These are phyloP conservation scores for Paragorgia papillata DNA, from an alignment of 92 coral and sea anemone species.

Conservation along the genomic window DNA sequence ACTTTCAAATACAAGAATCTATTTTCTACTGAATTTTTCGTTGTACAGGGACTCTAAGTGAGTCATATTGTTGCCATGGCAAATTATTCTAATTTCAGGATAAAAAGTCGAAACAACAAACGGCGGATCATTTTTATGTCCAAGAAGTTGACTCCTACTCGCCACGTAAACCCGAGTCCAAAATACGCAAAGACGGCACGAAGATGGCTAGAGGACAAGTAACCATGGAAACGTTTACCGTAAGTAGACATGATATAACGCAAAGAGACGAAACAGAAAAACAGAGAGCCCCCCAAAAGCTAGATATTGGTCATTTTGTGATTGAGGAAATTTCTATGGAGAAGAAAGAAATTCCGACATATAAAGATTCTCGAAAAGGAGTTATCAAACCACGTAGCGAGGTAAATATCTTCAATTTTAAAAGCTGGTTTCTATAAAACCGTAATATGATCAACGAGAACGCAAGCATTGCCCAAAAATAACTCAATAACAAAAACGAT, in stretches of 20 bases:
- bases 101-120: too few relatives aligned
- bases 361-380: neutral
- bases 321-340: neutral
- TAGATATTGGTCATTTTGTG: constrained; percentile 25
- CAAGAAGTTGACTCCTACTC: neutral
- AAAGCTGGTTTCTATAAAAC: too few relatives aligned
- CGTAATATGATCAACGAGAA: too few relatives aligned
- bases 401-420: too few relatives aligned
- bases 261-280: neutral
- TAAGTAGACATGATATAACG: neutral
- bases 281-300: neutral
- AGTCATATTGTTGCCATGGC: too few relatives aligned
- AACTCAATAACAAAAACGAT: too few relatives aligned
- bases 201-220: neutral
- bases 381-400: neutral
- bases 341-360: neutral
- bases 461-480: too few relatives aligned
- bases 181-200: neutral
- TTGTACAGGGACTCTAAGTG: too few relatives aligned
- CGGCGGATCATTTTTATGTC: neutral
- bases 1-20: too few relatives aligned
- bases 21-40: too few relatives aligned
- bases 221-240: neutral
- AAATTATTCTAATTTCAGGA: too few relatives aligned
- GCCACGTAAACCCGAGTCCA: neutral